These are phyloP conservation scores for Sigmodon hispidus DNA, from an alignment of 2,113 vertebrate species.

Conservation along the genomic window DNA sequence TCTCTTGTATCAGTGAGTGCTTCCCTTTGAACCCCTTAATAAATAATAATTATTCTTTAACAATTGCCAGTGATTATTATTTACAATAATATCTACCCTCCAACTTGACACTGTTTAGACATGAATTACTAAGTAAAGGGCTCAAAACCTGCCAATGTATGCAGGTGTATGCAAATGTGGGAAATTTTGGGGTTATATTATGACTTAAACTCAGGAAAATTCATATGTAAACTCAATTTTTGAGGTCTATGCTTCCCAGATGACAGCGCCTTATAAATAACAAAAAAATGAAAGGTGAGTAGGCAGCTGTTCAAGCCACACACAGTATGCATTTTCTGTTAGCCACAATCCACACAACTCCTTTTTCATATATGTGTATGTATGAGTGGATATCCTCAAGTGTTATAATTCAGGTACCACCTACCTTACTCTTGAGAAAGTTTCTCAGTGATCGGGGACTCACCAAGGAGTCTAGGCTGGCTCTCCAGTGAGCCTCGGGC, in stretches of 20 bases:
- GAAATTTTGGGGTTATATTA: not conserved
- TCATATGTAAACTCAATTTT: not conserved
- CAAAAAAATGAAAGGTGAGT: not conserved
- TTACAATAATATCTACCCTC: not conserved
- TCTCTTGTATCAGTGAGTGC: too few species aligned
- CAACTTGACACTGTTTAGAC: not conserved
- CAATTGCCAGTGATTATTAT: too few species aligned
- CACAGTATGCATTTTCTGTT: not conserved
- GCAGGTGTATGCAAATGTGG: not conserved
- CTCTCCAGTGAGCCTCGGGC: not conserved
- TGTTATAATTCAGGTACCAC: not conserved
- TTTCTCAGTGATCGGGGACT: not conserved
- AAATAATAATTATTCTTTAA: too few species aligned
- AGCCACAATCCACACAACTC: not conserved
- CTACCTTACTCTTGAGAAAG: not conserved
- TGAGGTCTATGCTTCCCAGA: not conserved
- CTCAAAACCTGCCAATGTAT: not conserved
- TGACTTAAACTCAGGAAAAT: slow-evolving; percentile 15
- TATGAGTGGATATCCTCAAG: not conserved
- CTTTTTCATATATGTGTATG: not conserved
- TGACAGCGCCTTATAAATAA: not conserved
- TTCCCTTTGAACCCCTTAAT: too few species aligned
- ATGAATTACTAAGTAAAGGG: slow-evolving; percentile 24
- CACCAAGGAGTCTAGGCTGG: not conserved
- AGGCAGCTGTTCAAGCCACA: not conserved